Evolutionary conservation across 2,888 invertebrate genomes (phyloP), one percentile per base, ranked within the genome.

Genomic region (Patella depressa): DNA sequence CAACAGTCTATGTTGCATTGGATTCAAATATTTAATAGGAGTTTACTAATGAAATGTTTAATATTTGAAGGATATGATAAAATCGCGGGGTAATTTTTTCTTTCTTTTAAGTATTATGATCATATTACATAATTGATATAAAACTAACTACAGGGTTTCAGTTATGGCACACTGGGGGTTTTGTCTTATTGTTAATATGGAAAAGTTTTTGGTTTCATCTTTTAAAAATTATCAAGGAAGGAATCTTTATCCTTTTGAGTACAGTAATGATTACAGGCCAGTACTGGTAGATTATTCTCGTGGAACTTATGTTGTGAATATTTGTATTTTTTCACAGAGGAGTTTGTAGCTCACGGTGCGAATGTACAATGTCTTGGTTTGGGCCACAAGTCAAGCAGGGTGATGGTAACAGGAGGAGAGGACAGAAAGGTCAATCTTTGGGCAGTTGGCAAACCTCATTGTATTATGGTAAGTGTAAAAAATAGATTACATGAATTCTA

Each of bases 351-450:
- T 80, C 97, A 97, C 93, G 91, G 91, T 34, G 94, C 96, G 86
- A 96, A 95, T 92, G 96, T 97, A 87, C 97, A 96, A 90, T 97
- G 96, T 90, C 92, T 97, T 88, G 95, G 96, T 11, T 72, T 97
- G 92, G 97, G 97, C 79, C 96, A 96, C 93, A 97, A 96, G 91
- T 96, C 96, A 75, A 96, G 96, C 84, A 94, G 96, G 89, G 97
- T 97, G 75, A 94, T 97, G 91, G 97, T 96, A 69, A 97, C 97
- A 80, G 98, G 98, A 78, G 98, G 98, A 80, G 97, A 98, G 91
- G 98, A 98, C 93, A 96, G 97, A 91, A 98, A 98, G 93, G 98
- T 98, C 75, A 98, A 98, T 92, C 93, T 98, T 84, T 98, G 98
- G 98, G 97, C 98, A 17, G 96, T 98, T 83, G 98, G 98, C 65